These are phyloP conservation scores for Sesamia nonagrioides DNA, from an alignment of 1,140 invertebrate genomes.

Conservation along the genomic window DNA sequence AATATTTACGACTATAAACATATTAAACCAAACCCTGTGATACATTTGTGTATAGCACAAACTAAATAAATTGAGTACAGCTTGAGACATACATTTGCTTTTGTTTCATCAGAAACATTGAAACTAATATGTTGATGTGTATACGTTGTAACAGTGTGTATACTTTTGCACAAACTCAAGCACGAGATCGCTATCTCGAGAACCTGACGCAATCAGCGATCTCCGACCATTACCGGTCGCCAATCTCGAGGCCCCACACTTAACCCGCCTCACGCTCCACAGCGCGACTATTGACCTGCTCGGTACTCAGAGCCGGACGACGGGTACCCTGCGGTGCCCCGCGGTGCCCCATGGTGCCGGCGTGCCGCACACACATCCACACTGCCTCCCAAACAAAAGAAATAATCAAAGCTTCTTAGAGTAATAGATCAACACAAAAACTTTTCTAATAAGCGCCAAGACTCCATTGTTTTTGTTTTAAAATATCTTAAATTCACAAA, in stretches of 20 bases:
- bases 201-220: constrained; percentile 15
- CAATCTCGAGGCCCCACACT: neutral
- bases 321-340: too few species aligned
- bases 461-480: constrained; percentile 40
- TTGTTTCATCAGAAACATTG: neutral
- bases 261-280: constrained; percentile 1
- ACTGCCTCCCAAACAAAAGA: neutral
- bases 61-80: too few species aligned
- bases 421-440: too few species aligned
- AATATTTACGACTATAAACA: too few species aligned
- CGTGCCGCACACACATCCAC: neutral
- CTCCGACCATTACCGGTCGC: constrained; percentile 14
- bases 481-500: constrained; percentile 20
- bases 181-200: neutral
- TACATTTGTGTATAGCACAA: too few species aligned
- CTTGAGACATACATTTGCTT: neutral
- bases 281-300: constrained; percentile 13
- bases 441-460: constrained; percentile 45
- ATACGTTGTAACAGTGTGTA: neutral
- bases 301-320: neutral
- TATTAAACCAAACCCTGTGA: too few species aligned
- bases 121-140: neutral
- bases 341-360: too few species aligned
- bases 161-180: neutral
- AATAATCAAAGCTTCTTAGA: too few species aligned